Evolutionary conservation across 1,140 invertebrate genomes (phyloP).

Genomic region (Eueides isabella): DNA sequence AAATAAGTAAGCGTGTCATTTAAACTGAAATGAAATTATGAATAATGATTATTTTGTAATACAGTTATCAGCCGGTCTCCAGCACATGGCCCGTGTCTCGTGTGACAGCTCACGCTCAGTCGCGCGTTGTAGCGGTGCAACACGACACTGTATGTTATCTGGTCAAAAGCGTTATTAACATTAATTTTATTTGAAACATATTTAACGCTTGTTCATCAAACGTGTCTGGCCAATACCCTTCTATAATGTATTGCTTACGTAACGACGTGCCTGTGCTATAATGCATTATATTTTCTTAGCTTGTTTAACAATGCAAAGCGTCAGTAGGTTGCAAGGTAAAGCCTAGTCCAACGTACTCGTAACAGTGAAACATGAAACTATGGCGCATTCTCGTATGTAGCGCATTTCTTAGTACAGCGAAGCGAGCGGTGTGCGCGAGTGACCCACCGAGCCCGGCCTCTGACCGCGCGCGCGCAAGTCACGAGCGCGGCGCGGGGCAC

Average conservation of each 20-base stretch:
- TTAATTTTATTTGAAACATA: neutral
- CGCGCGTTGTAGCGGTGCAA: neutral
- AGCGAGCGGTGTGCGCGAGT: conserved; percentile 19
- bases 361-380: conserved; percentile 29
- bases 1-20: neutral
- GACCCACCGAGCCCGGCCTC: conserved; percentile 10
- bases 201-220: neutral
- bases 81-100: neutral
- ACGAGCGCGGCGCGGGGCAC: conserved; percentile 29
- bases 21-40: neutral
- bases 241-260: no score
- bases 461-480: conserved; percentile 9
- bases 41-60: neutral
- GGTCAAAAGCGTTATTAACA: neutral
- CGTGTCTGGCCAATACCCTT: no score
- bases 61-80: neutral
- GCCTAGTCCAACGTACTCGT: neutral
- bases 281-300: neutral
- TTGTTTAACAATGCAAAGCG: neutral
- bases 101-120: neutral
- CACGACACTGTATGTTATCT: neutral
- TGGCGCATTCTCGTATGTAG: conserved; percentile 34
- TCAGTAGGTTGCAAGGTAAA: neutral
- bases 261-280: neutral
- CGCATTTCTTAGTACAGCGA: conserved; percentile 17